Percentiles rank a stretch among this genome's conserved stretches.
Evolutionary conservation across 2,113 vertebrate genomes (phyloP).

Genomic region (Apistogramma diplotaenia): DNA sequence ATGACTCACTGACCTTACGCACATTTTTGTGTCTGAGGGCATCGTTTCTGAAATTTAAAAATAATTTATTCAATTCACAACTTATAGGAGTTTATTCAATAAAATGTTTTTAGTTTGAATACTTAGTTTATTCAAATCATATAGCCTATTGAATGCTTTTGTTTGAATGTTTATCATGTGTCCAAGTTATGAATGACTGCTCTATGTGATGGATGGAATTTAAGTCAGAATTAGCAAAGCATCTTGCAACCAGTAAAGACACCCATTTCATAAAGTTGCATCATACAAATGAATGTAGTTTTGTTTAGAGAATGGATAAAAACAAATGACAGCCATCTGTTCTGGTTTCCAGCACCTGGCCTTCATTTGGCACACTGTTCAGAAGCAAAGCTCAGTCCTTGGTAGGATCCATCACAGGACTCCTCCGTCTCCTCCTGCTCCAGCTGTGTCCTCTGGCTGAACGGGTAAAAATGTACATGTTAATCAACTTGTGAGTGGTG

Average conservation of each 20-base stretch:
- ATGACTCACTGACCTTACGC: too few species aligned
- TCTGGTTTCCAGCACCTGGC: neutral
- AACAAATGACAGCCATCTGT: neutral
- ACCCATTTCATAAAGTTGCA: neutral
- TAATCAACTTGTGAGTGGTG: neutral
- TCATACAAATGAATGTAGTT: neutral
- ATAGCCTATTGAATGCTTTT: too few species aligned
- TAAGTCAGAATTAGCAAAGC: neutral
- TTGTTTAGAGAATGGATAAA: neutral
- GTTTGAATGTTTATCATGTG: too few species aligned
- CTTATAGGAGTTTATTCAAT: neutral
- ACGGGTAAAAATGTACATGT: slow-evolving; percentile 41
- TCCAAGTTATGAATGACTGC: too few species aligned
- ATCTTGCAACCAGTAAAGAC: neutral
- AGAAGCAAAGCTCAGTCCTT: neutral
- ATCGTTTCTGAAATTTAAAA: neutral
- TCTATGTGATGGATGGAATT: neutral
- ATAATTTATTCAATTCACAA: neutral
- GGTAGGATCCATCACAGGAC: slow-evolving; percentile 26
- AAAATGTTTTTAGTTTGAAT: neutral
- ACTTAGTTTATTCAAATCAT: neutral
- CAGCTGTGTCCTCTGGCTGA: slow-evolving; percentile 49
- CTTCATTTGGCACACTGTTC: neutral
- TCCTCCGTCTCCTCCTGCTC: neutral
- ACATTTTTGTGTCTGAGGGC: neutral